Conservation (phyloP, 2,797 vertebrate species). For the Neosalanx taihuensis region DNA sequence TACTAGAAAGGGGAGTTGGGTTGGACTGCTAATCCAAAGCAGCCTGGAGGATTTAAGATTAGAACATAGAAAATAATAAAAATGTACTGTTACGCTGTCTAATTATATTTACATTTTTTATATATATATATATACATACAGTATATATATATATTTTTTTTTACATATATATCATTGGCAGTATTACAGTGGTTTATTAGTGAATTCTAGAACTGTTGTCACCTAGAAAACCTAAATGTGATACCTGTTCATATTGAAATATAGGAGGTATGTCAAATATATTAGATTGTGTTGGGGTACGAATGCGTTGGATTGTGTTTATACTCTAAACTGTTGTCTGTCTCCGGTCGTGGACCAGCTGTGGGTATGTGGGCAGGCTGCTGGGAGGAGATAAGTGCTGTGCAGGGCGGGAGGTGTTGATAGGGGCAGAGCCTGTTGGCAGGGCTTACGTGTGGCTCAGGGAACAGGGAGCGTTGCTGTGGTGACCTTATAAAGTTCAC, state of each 20-base stretch:
- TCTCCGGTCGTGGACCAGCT: slow-evolving; percentile 40
- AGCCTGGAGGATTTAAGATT: background rate
- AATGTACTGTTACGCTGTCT: background rate
- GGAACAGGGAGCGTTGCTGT: background rate
- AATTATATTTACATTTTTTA: background rate
- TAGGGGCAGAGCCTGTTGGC: slow-evolving; percentile 47
- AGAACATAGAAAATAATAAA: background rate
- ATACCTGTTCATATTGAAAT: no score
- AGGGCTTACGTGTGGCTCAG: slow-evolving; percentile 32
- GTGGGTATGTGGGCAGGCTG: slow-evolving; percentile 29
- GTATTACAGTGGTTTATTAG: background rate
- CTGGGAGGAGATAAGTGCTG: slow-evolving; percentile 48
- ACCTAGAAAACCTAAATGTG: no score
- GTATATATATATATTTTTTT: no score
- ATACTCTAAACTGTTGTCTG: background rate
- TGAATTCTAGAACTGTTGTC: background rate
- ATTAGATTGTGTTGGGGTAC: no score
- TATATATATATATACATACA: no score
- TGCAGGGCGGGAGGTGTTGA: slow-evolving; percentile 50
- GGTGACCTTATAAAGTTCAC: background rate
- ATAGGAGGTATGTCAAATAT: no score
- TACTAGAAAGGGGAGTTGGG: background rate
- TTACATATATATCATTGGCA: background rate
- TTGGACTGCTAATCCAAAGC: background rate
- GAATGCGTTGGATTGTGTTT: no score